phyloP scores from a whole-genome alignment of 2,113 vertebrate species.

The Archilochus colubris region DNA sequence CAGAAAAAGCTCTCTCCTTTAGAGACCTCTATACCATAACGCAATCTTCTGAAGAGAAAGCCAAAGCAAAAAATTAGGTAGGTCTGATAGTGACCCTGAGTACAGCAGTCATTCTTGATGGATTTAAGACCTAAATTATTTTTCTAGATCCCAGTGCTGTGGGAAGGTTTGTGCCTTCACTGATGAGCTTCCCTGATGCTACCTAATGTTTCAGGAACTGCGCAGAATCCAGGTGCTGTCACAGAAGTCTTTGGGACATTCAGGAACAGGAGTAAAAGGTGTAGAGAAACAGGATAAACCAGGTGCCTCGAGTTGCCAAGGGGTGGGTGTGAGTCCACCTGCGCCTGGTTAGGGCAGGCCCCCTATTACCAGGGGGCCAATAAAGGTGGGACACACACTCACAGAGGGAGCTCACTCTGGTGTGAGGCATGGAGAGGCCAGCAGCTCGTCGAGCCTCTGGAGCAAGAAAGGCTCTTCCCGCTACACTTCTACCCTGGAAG shows the following conservation, averaged over 20 bases:
- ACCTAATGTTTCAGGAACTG: not conserved
- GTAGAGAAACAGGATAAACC: too few species aligned
- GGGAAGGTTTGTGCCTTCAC: not conserved
- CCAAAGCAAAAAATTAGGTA: not conserved
- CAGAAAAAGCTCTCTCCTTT: not conserved
- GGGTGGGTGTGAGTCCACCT: too few species aligned
- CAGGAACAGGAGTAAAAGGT: not conserved
- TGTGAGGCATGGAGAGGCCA: too few species aligned
- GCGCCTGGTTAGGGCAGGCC: too few species aligned
- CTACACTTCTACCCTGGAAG: too few species aligned
- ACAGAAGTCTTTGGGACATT: not conserved
- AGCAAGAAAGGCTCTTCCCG: too few species aligned
- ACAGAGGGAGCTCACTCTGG: too few species aligned
- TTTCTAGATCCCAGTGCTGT: rapidly evolving
- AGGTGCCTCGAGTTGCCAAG: too few species aligned
- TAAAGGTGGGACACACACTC: too few species aligned
- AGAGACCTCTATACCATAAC: not conserved
- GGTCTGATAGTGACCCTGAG: not conserved
- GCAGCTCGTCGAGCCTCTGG: too few species aligned
- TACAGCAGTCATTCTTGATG: not conserved
- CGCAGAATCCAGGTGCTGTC: not conserved
- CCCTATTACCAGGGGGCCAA: too few species aligned
- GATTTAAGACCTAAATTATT: not conserved
- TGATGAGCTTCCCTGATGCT: not conserved
- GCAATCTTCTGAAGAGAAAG: not conserved